Base-by-base conservation (phyloP, 2,888 invertebrate genomes). In the Apamea epomidion region DNA sequence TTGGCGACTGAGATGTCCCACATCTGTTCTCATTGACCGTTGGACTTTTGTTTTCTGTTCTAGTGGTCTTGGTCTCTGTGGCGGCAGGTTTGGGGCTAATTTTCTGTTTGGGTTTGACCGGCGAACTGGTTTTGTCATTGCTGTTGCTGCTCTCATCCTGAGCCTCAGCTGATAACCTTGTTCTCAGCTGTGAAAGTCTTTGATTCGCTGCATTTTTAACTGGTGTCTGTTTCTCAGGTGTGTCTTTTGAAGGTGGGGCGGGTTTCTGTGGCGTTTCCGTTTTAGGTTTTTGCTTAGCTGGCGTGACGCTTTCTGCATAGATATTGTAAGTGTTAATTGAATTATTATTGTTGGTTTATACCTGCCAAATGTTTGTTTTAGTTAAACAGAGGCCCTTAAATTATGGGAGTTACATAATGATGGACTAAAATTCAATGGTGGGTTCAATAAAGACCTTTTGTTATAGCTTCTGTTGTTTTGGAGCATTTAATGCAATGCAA, bases 191-290 rank as follows among this genome's bases (percentile, higher is more conserved):
- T 64, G 93, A 90, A 1, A 96, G 91, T 87, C 95, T 92, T 37
- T 93, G 85, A 78, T 92, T 95, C 1, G 96, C 96, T 77, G 91
- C 82, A 82, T 96, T 96, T 91, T 94, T 95, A 8, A 83, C 79
- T 25, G 91, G 91, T 65, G 90, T 88, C 32, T 86, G 86, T 78
- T 91, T 89, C 21, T 85, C 80, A 8, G 82, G 83, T 14, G 79
- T 85, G n/a, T 72, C 80, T 76, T 86, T 83, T 65, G 86, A 48
- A 29, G 16, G 18, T 16, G 78, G 58, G 29, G 65, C 58, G 18
- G 82, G 75, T 78, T 85, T 89, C 45, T 78, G 74, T 58, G 92
- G 90, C 69, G 84, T 91, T 65, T 84, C 83, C 42, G 85, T 89
- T 81, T 86, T 83, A 75, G 79, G 76, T 76, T 82, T 85, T n/a